These are phyloP conservation scores for Andrena chrysosceles DNA, from an alignment of 2,888 invertebrate species.

Conservation along the genomic window DNA sequence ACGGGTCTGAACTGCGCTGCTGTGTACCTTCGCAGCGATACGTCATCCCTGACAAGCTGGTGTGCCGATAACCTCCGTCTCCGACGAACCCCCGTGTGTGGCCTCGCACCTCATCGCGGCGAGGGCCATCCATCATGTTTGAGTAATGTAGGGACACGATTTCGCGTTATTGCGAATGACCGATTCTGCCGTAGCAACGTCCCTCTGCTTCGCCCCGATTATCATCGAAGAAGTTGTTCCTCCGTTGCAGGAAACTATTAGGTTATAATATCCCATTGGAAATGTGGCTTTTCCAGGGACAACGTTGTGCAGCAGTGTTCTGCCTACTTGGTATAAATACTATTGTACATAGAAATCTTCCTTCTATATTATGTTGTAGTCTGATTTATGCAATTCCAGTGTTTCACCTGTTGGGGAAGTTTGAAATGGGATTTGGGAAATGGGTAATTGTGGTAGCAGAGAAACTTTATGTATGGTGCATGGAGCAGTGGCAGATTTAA, in stretches of 20 bases:
- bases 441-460: too few relatives aligned
- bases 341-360: not conserved
- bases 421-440: too few relatives aligned
- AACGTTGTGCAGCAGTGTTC: too few relatives aligned
- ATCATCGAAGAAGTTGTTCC: slow-evolving; percentile 55
- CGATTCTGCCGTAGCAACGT: slow-evolving; percentile 66
- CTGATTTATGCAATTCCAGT: too few relatives aligned
- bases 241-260: slow-evolving; percentile 11
- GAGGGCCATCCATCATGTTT: slow-evolving; percentile 81
- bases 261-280: not conserved
- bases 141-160: slow-evolving; percentile 82
- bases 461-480: too few relatives aligned
- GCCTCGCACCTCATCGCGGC: slow-evolving; percentile 74
- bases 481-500: too few relatives aligned
- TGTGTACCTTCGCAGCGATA: slow-evolving; percentile 77
- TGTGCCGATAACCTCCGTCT: slow-evolving; percentile 76
- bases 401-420: too few relatives aligned
- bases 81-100: slow-evolving; percentile 71
- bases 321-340: too few relatives aligned
- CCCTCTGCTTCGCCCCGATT: slow-evolving; percentile 46
- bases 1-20: slow-evolving; percentile 64
- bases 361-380: not conserved
- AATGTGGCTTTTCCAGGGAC: not conserved
- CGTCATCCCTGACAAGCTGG: slow-evolving; percentile 82
- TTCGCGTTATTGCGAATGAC: slow-evolving; percentile 81